Base-by-base conservation (phyloP, 2,888 invertebrate genomes). In the Drosophila robusta region DNA sequence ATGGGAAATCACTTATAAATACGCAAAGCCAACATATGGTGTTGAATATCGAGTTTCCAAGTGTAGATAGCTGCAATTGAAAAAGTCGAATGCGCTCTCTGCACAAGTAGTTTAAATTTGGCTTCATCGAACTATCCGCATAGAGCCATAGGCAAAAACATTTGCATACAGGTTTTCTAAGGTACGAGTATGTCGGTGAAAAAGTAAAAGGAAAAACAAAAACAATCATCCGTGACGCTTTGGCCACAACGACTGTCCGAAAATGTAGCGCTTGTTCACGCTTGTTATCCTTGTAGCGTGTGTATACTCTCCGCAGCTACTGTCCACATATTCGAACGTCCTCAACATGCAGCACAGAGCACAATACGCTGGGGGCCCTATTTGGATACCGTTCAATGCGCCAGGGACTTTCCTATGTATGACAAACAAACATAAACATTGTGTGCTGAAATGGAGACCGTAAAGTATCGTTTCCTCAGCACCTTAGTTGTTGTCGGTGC, bases 401-500 rank as follows among this genome's bases (percentile, higher is more conserved):
- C 87, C 72, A 55, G 85, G 70, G 78, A 75, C 70, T 70, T 57
- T 69, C n/a, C 81, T 52, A 87, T 82, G 87, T 87, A 82, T 82
- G 82, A 84, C 82, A 82, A 82, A 84, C 82, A 87, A 84, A 87
- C 85, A 84, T 84, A 84, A 87, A 82, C 82, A 87, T 72, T 77
- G 75, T 76, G 75, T 69, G 68, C 65, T 38, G 62, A 75, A 87
- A 69, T 62, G 70, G 76, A 87, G 78, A 78, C 75, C 70, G 65
- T 70, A 82, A 67, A 80, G 81, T 77, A 83, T 77, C 70, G 74
- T 54, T 71, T 70, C 54, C 70, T 69, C 66, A 44, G 60, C 66
- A 41, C 42, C 55, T 49, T 44, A 18, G 51, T 29, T 32, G 11
- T n/a, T 50, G 29, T 14, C 47, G n/a, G 24, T 5, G 22, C 18